Base-by-base conservation (phyloP, 2,113 vertebrate species). In the Paralichthys olivaceus region DNA sequence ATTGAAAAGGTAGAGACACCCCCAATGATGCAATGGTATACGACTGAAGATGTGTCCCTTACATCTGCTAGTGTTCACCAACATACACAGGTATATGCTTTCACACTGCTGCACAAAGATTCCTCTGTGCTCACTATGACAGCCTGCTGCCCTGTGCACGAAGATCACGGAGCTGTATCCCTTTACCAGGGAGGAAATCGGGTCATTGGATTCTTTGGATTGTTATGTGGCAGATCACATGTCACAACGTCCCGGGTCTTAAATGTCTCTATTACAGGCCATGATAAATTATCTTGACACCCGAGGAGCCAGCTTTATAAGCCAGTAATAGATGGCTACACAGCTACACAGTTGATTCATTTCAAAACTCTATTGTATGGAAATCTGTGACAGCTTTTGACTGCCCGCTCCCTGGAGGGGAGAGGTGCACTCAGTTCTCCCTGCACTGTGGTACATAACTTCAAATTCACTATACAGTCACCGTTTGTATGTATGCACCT, bases 241-340 rank as follows among this genome's bases (percentile, higher is more conserved):
- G 86, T 84, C 88, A 85, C 45, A 28, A 79, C 84, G 65, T 84
- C 59, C 81, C 49, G 59, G 43, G 69, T 87, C 72, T 83, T 84
- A 67, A 84, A 85, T 83, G 60, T 86, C 81, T 84, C 69, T 59
- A 59, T 84, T 83, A 79, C 68, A 72, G 76, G 59, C 69, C 71
- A 69, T 86, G 83, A 90, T 80, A 74, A 90, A 88, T 88, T 77
- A 90, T 86, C 85, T 80, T 65, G 75, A 89, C 82, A 84, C 75
- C 40, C 8, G 5, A 86, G 63, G 47, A 71, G 49, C 34, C 40
- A 74, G 53, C 75, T 86, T 88, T 34, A 83, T 86, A 80, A 77
- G 69, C 25, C 69, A 76, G 84, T 72, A 80, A 84, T 84, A 84
- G 69, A 84, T 74, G 75, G 78, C 53, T 75, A 69, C 81, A 81